phyloP scores from a whole-genome alignment of 2,113 vertebrate species.

The Uropsilus gracilis region DNA sequence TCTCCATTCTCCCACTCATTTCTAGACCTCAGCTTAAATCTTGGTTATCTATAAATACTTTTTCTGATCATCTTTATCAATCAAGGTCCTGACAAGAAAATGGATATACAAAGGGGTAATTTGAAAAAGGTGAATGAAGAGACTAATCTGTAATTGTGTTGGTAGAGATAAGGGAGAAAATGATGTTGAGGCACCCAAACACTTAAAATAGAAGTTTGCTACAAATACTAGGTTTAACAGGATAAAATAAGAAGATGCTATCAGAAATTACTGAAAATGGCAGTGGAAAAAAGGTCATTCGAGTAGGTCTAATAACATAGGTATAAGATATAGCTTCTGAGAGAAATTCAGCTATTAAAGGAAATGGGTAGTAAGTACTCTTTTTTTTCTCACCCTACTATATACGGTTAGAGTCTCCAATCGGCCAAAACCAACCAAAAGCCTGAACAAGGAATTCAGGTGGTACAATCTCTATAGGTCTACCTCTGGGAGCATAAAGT shows the following conservation, averaged over 20 bases:
- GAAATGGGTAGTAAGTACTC: background rate
- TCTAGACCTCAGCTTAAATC: background rate
- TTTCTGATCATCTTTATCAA: background rate
- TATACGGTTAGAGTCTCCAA: background rate
- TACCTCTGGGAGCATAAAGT: background rate
- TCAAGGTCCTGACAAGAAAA: background rate
- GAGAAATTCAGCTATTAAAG: background rate
- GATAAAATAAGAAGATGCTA: background rate
- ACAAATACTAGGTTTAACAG: background rate
- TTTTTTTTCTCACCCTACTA: background rate
- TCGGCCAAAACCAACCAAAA: background rate
- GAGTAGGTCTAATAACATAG: background rate
- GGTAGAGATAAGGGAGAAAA: background rate
- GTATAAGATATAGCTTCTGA: background rate
- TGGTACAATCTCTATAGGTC: background rate
- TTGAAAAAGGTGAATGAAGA: background rate
- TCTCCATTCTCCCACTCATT: background rate
- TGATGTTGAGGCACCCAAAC: background rate
- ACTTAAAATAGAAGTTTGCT: background rate
- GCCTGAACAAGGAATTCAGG: background rate
- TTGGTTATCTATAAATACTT: background rate
- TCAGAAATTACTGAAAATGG: background rate
- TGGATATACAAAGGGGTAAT: background rate
- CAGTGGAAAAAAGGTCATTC: background rate
- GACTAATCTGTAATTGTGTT: background rate